Evolutionary conservation across 2,888 invertebrate species (phyloP).

Genomic region (Drosophila tanythrix): DNA sequence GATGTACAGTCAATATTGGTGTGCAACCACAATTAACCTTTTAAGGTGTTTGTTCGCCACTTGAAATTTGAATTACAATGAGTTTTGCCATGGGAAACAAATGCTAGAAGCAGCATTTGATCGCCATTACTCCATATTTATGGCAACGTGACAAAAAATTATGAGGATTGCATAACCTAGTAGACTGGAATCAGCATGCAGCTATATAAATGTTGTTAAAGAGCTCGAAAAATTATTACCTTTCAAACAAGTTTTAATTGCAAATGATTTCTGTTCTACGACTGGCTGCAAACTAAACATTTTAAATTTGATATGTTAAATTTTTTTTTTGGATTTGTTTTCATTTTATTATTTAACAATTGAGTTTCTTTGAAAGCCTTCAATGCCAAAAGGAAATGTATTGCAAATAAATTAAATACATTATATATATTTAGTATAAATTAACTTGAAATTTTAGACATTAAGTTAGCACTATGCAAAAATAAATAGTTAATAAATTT

Average conservation of each 20-base stretch:
- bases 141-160: background rate
- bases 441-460: background rate
- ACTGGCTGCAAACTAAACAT: background rate
- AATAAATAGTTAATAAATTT: too few relatives aligned
- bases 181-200: too few relatives aligned
- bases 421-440: background rate
- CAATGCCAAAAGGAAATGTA: background rate
- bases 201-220: too few relatives aligned
- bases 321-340: background rate
- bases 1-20: constrained; percentile 20
- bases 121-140: background rate
- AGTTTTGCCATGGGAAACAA: constrained; percentile 26
- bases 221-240: too few relatives aligned
- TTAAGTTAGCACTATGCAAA: background rate
- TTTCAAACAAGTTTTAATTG: too few relatives aligned
- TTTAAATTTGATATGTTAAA: background rate
- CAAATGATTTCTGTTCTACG: too few relatives aligned
- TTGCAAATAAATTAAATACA: background rate
- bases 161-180: too few relatives aligned
- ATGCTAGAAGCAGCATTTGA: background rate
- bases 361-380: background rate
- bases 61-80: constrained; percentile 16
- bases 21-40: constrained; percentile 51
- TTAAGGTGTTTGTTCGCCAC: constrained; percentile 37
- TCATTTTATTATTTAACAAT: background rate